Base-by-base conservation (phyloP, 2,888 invertebrate species). In the Conchocele bisecta region DNA sequence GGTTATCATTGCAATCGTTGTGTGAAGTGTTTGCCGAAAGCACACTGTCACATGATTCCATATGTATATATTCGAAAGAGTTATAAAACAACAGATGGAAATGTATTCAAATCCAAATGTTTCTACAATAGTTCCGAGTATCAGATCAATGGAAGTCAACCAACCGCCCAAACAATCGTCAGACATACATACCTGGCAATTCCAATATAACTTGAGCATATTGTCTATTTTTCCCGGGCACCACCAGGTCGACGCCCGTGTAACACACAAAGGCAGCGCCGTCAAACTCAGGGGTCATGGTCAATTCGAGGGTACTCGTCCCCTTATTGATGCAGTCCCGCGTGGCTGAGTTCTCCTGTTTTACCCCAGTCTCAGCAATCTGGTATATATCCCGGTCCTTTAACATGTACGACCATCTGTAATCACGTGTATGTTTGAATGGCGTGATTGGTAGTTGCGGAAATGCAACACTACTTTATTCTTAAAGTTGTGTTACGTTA, bases 401-500 rank as follows among this genome's bases (percentile, higher is more conserved):
- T 9, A 51, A 11, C 48, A 50, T 65, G 41, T 66, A 69, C 9
- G 58, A 56, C 74, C 74, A 74, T 35, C 74, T 74, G 58, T 9
- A 31, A 33, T 20, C 11, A 13, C 11, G 11, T 11, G 11, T n/a
- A 35, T 11, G 37, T 11, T n/a, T 35, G 37, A n/a, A n/a, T n/a
- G 11, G 11, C 37, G n/a, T 11, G n/a, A 35, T n/a, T 11, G n/a
- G 11, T 35, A 35, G n/a, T n/a, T n/a, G n/a, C n/a, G n/a, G n/a
- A n/a, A n/a, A n/a, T n/a, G n/a, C n/a, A n/a, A n/a, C n/a, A n/a
- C n/a, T n/a, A n/a, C n/a, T n/a, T n/a, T n/a, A n/a, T n/a, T n/a
- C n/a, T n/a, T n/a, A n/a, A n/a, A n/a, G n/a, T n/a, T n/a, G n/a
- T n/a, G n/a, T n/a, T n/a, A n/a, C n/a, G n/a, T n/a, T n/a, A n/a